phyloP scores from a whole-genome alignment of 2,888 invertebrate species.

The Hermaeophaga mercurialis region DNA sequence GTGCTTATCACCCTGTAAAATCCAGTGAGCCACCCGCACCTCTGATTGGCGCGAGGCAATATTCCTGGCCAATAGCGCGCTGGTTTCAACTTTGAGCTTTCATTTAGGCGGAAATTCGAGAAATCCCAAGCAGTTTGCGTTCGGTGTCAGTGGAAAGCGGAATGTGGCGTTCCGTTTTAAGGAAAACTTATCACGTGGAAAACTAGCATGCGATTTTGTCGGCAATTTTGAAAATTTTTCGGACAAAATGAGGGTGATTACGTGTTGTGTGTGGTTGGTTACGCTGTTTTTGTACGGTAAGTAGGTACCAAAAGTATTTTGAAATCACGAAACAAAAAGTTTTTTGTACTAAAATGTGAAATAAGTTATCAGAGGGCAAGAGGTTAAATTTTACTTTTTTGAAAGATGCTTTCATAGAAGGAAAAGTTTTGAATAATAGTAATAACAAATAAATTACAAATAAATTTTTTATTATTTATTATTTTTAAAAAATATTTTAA shows the following conservation, averaged over 20 bases:
- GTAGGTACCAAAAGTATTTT: conserved; percentile 17
- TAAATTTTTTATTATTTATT: too few species aligned
- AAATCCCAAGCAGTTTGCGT: conserved; percentile 43
- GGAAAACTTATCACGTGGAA: conserved; percentile 34
- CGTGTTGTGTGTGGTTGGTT: conserved; percentile 35
- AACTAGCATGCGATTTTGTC: conserved; percentile 8
- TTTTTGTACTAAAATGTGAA: too few species aligned
- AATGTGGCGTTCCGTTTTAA: conserved; percentile 23
- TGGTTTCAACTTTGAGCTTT: conserved; percentile 38
- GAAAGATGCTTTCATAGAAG: too few species aligned
- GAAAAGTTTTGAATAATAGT: too few species aligned
- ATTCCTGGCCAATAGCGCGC: conserved; percentile 49
- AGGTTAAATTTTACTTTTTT: too few species aligned
- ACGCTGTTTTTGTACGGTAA: conserved; percentile 40
- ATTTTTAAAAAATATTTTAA: too few species aligned
- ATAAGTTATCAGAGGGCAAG: too few species aligned
- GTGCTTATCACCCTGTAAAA: conserved; percentile 23
- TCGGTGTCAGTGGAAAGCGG: conserved; percentile 29
- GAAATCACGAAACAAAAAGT: too few species aligned
- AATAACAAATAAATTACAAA: too few species aligned
- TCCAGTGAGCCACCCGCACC: conserved; percentile 44
- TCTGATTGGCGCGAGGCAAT: conserved; percentile 49
- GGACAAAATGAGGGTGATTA: conserved; percentile 30
- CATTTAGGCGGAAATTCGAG: conserved; percentile 34
- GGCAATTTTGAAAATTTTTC: conserved; percentile 1